Percentiles rank a stretch among this genome's conserved stretches.
Conservation (phyloP, 2,113 vertebrate species). For the Ptyas mucosa region DNA sequence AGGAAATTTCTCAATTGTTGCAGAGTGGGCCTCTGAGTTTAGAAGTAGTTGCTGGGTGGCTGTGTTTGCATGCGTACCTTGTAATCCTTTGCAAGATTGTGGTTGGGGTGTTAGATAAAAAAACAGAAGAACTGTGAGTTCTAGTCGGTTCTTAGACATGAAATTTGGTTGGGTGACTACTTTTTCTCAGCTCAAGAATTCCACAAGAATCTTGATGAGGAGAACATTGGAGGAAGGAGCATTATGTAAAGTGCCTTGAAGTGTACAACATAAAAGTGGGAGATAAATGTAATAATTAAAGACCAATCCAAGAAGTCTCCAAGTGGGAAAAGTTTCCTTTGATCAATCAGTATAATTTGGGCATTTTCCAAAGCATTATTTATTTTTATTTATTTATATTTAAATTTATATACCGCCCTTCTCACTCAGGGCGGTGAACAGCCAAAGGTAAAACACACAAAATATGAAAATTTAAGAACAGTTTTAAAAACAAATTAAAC, state of each 20-base stretch:
- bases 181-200: neutral
- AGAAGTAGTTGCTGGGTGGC: neutral
- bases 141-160: neutral
- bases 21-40: neutral
- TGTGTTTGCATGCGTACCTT: neutral
- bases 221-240: neutral
- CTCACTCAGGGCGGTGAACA: too few species aligned
- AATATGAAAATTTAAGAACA: too few species aligned
- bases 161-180: neutral
- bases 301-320: neutral
- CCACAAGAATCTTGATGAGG: neutral
- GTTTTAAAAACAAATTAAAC: too few species aligned
- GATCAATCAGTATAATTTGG: neutral
- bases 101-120: neutral
- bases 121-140: neutral
- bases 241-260: neutral
- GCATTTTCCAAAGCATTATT: neutral
- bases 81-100: neutral
- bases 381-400: too few species aligned
- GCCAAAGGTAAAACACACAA: too few species aligned
- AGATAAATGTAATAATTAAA: neutral
- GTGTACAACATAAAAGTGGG: neutral
- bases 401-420: too few species aligned
- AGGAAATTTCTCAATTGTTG: neutral
- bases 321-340: neutral